These are phyloP conservation scores for Lathamus discolor DNA, from an alignment of 2,113 vertebrate genomes.

Conservation along the genomic window DNA sequence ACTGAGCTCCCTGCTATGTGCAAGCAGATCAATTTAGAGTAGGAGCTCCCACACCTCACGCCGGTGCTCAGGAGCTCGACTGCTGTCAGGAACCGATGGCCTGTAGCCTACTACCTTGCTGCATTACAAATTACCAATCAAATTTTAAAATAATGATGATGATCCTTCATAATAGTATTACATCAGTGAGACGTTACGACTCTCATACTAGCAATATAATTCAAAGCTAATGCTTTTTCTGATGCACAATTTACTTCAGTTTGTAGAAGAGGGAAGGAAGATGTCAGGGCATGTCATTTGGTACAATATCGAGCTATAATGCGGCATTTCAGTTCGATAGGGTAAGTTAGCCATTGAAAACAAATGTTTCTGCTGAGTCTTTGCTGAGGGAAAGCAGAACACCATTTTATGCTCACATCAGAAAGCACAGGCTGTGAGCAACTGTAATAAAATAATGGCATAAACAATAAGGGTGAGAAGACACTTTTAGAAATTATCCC, in stretches of 20 bases:
- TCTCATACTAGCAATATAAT: not conserved
- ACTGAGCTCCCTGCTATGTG: not conserved
- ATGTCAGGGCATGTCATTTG: not conserved
- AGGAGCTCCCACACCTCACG: not conserved
- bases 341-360: not conserved
- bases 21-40: not conserved
- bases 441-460: not conserved
- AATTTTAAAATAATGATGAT: not conserved
- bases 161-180: not conserved
- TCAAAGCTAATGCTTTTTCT: slow-evolving; percentile 1
- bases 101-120: not conserved
- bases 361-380: not conserved
- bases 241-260: not conserved
- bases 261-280: not conserved
- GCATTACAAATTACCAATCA: not conserved
- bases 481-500: not conserved
- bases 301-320: not conserved
- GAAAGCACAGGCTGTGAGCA: not conserved
- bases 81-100: not conserved
- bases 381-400: not conserved
- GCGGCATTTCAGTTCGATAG: accelerated
- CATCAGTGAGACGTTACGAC: not conserved
- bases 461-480: not conserved
- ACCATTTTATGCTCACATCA: accelerated
- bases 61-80: not conserved